Conservation (phyloP, 2,888 invertebrate genomes). For the Synergus umbraculus region DNA sequence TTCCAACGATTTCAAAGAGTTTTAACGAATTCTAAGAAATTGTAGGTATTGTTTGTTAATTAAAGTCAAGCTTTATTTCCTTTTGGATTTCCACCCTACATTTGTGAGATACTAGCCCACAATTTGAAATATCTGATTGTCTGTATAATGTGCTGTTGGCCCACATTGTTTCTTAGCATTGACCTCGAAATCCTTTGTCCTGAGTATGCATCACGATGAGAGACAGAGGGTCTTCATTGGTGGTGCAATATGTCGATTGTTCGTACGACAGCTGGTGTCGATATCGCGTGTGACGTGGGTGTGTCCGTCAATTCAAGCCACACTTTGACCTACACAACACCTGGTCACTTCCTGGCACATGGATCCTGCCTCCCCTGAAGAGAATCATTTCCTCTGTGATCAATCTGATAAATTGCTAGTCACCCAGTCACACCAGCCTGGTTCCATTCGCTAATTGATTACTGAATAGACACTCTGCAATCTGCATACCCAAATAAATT, state of each 20-base stretch:
- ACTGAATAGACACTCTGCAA: conserved; percentile 43
- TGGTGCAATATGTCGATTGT: conserved; percentile 50
- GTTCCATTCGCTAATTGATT: conserved; percentile 66
- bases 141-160: background rate
- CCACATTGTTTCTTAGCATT: conserved; percentile 23
- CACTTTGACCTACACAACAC: conserved; percentile 46
- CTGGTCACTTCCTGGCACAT: conserved; percentile 52
- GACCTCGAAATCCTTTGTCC: conserved; percentile 37
- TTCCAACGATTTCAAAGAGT: no score
- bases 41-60: no score
- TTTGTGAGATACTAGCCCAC: no score
- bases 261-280: conserved; percentile 63
- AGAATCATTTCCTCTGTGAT: conserved; percentile 66
- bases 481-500: conserved; percentile 23
- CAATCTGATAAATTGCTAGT: conserved; percentile 66
- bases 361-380: conserved; percentile 53
- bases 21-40: no score
- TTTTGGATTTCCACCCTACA: no score
- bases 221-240: background rate
- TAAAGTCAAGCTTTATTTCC: no score
- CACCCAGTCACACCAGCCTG: conserved; percentile 57
- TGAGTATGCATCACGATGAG: background rate
- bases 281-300: conserved; percentile 56
- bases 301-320: conserved; percentile 45
- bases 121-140: background rate